Base-by-base conservation (phyloP, 2,113 vertebrate genomes). In the Cyanocitta stelleri region DNA sequence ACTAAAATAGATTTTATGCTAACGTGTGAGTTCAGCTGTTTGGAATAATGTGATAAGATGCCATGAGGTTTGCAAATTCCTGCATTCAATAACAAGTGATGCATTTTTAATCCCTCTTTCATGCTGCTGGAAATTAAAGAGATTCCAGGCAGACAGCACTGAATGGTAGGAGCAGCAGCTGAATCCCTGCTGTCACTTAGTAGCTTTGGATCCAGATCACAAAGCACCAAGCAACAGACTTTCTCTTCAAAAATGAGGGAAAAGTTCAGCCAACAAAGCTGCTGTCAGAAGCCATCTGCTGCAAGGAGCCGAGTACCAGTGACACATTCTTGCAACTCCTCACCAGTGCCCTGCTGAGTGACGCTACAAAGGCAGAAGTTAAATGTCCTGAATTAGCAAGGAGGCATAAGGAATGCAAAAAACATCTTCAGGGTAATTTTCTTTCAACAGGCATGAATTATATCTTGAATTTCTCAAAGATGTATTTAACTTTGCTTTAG, bases 91-190 rank as follows among this genome's bases (percentile, higher is more conserved):
- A 95, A 87, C 73, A 94, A 94, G 55, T 46, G 44, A 88, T 92
- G 76, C 68, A 87, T 94, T 95, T 94, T 95, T 97, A 96, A 96
- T 92, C 85, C 48, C 49, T 90, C 51, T 88, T 92, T 88, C 91
- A 78, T 2, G 5, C 87, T 95, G 85, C 75, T 94, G 87, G 83
- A 97, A 90, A 96, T 90, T 89, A 90, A 94, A 92, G 43, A 84
- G 75, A 96, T 85, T 96, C 76, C 75, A 86, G 39, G 72, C 82
- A 96, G 68, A 41, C 48, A 77, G 72, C 48, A 64, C 24, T 48
- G 83, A 81, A 85, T 49, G 37, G 52, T 52, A 89, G 46, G 13
- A 75, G 35, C 19, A 4, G 79, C 63, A 92, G 83, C 64, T 89
- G 80, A 95, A 95, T 86, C 80, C 84, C 85, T 87, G 92, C 96